Evolutionary conservation across 2,888 invertebrate species (phyloP), one percentile per base, ranked within the genome.

Genomic region (Cheilosia impressa): DNA sequence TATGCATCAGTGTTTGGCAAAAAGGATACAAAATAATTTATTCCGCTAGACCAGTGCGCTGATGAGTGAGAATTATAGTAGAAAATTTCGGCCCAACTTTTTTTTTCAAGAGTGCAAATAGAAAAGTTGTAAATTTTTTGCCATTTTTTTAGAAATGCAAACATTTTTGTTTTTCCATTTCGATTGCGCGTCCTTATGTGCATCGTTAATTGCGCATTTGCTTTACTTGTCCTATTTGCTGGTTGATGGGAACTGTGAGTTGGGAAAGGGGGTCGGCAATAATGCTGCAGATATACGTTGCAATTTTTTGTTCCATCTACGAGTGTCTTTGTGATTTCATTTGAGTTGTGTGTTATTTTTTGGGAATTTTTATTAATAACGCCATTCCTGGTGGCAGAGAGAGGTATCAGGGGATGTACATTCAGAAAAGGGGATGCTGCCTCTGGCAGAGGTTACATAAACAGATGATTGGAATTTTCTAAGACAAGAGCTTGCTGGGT

Each of bases 141-240:
- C 31, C 9, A 9, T 31, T 27, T 62, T 50, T 50, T 50, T 72
- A 50, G 62, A 27, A 80, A 73, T 60, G 57, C 68, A 63, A 62
- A 68, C 62, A 75, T 53, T 27, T 19, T 17, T 9, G 24, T 2
- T 57, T 55, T 60, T 41, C 31, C 22, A 31, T 72, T 60, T 43
- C n/a, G 71, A 58, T 69, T 75, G 65, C 65, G 45, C 65, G 45
- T 69, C 53, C 68, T 63, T 78, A 73, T 81, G 71, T 77, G 85
- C 85, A 76, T 62, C 66, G 85, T 81, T 85, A 81, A 85, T 85
- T 85, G 81, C 85, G 66, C 81, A 81, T 81, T 85, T 85, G 81
- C 62, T 85, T 85, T 81, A 76, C 85, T 85, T 85, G 85, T 85
- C 85, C 85, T 85, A 85, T 85, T 85, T 85, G 85, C 43, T 47